Conservation (phyloP, 2,797 vertebrate species). For the Apogon hyalosoma region DNA sequence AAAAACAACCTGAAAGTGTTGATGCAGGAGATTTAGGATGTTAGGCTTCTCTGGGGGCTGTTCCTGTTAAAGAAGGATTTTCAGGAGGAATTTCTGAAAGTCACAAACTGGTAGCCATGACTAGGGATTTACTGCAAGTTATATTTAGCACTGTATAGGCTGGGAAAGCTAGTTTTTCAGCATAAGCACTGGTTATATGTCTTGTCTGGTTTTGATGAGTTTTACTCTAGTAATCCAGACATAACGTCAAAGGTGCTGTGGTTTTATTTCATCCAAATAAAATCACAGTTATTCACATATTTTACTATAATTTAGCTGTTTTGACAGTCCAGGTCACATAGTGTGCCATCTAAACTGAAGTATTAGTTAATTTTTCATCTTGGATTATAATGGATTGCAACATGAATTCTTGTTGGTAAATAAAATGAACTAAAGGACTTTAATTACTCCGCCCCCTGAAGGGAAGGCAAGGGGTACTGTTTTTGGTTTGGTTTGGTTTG, state of each 20-base stretch:
- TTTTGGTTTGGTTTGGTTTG: too few species aligned
- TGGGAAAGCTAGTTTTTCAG: background rate
- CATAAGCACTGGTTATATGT: background rate
- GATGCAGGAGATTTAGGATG: background rate
- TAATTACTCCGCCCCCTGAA: too few species aligned
- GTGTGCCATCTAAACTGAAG: constrained; percentile 9
- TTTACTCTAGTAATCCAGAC: background rate
- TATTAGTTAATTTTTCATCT: constrained; percentile 32
- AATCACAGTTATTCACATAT: constrained; percentile 32
- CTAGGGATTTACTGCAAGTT: background rate
- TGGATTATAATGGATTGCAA: constrained; percentile 17
- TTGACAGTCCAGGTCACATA: constrained; percentile 47
- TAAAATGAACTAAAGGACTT: background rate
- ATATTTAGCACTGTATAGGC: background rate
- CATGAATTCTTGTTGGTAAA: constrained; percentile 19
- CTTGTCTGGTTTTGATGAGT: background rate
- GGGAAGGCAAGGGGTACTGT: too few species aligned
- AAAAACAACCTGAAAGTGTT: background rate
- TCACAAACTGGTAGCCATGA: constrained; percentile 5
- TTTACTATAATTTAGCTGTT: constrained; percentile 32
- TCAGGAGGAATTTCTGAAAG: background rate
- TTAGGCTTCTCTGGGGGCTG: background rate
- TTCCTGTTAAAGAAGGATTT: background rate
- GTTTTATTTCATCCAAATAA: constrained; percentile 20
- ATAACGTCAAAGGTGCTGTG: background rate